These are phyloP conservation scores for Candoia aspera DNA, from an alignment of 2,113 vertebrate genomes.

Conservation along the genomic window DNA sequence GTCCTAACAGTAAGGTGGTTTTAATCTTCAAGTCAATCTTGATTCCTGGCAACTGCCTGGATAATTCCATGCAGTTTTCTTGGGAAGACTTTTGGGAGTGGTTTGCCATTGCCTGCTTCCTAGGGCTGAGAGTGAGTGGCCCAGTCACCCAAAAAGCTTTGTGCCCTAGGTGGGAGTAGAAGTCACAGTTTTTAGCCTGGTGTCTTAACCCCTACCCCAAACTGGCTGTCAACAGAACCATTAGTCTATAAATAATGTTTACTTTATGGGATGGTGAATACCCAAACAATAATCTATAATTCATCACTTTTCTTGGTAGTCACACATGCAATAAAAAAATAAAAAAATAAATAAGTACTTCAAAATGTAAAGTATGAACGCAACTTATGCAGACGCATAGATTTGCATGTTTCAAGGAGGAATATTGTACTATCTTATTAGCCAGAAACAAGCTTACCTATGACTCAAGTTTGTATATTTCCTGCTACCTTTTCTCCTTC, in stretches of 20 bases:
- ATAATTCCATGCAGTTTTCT: not conserved
- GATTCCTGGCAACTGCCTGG: not conserved
- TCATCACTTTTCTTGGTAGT: not conserved
- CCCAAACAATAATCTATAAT: not conserved
- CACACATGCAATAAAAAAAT: not conserved
- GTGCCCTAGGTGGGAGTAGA: not conserved
- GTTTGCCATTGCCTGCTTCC: not conserved
- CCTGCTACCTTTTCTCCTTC: not conserved
- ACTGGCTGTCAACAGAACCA: not conserved
- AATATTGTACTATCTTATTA: not conserved
- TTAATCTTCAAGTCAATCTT: not conserved
- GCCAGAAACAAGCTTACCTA: not conserved
- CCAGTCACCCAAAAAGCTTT: not conserved
- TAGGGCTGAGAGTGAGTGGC: not conserved
- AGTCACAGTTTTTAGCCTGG: not conserved
- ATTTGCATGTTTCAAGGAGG: not conserved
- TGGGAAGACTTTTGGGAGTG: not conserved
- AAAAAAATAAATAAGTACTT: not conserved
- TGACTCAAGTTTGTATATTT: not conserved
- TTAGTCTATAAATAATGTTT: not conserved
- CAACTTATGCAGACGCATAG: not conserved
- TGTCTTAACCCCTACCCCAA: not conserved
- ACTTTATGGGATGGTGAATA: not conserved
- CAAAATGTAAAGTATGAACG: not conserved
- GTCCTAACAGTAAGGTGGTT: not conserved